Base-by-base conservation (phyloP, 2,888 invertebrate species). In the Aphrophora alni region DNA sequence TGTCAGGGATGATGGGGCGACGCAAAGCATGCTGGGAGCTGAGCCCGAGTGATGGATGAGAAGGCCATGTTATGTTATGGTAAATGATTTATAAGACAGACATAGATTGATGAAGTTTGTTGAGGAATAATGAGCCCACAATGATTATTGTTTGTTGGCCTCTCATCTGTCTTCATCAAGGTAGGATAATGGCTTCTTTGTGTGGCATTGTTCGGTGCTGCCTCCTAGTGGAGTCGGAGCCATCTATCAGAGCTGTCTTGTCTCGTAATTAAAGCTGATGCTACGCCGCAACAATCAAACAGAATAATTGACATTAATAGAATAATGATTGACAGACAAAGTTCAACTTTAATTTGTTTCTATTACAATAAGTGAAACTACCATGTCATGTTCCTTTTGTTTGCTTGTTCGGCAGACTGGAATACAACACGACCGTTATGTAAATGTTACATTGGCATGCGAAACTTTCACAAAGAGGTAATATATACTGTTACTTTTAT, bases 261-360 rank as follows among this genome's bases (percentile, higher is more conserved):
- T 77, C 51, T n/a, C 76, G 76, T 77, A 77, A 77, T 77, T 77
- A 77, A 77, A 77, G 38, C 77, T 71, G 77, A 77, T 68, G 76
- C 71, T 27, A 38, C 25, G 71, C 25, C 70, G 33, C 44, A 21
- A 21, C 69, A 69, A 38, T 69, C 77, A 81, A 77, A 73, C 81
- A 74, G 77, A 75, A 77, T 81, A 81, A 81, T 77, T 81, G 81
- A 81, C 81, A 81, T 69, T 80, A 80, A 80, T 80, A 80, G 80
- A 77, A 77, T 71, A 76, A 80, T 81, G 81, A 81, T 77, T 77
- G 81, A 81, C 81, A 73, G 51, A 21, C 59, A 68, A 74, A 69
- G 80, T 77, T 73, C 38, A 44, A 59, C 69, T 74, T 81, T 76
- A 77, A 77, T 77, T 81, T 77, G 77, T 78, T 78, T 78, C 78